Evolutionary conservation across 2,797 vertebrate species (phyloP), one percentile per base, ranked within the genome.

Genomic region (Chromis chromis): DNA sequence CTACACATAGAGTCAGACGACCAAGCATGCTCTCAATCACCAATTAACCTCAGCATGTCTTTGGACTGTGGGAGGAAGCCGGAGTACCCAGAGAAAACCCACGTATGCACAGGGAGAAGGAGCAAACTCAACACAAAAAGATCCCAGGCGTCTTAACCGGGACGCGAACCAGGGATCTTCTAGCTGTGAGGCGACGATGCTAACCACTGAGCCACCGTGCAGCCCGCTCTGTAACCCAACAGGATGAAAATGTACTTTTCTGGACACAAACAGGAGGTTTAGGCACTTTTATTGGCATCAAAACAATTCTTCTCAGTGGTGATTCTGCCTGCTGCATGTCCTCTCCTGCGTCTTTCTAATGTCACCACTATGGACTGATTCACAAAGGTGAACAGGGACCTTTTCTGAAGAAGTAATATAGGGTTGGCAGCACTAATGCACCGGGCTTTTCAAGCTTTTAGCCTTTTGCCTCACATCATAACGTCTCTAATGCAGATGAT

Each of bases 201-300:
- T n/a, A n/a, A n/a, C n/a, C n/a, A n/a, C n/a, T n/a, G n/a, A n/a
- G n/a, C n/a, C n/a, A n/a, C n/a, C n/a, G n/a, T n/a, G n/a, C n/a
- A n/a, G n/a, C n/a, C n/a, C n/a, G n/a, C n/a, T 25, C 50, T 6
- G 28, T 58, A 70, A 31, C 67, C 69, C 53, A 28, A 48, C 40
- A 31, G 24, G 39, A 67, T 53, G 31, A 62, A 59, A 54, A 61
- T 60, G 19, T 14, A 57, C 62, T 52, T 58, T 55, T 31, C 58
- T 31, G 61, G 10, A 33, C 44, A 19, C 24, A 39, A 28, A 22
- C 0, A 21, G 48, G 33, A 28, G 14, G 17, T 62, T 76, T 46
- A 21, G 53, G n/a, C 56, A 19, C 56, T 69, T 81, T 60, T 54
- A 59, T 70, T 65, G 39, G 56, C 48, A 40, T 64, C 70, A 65